A percentile compares a stretch with the other conserved stretches of the same genome.
phyloP scores from a whole-genome alignment of 2,888 invertebrate species.

The Melanostoma scalare region DNA sequence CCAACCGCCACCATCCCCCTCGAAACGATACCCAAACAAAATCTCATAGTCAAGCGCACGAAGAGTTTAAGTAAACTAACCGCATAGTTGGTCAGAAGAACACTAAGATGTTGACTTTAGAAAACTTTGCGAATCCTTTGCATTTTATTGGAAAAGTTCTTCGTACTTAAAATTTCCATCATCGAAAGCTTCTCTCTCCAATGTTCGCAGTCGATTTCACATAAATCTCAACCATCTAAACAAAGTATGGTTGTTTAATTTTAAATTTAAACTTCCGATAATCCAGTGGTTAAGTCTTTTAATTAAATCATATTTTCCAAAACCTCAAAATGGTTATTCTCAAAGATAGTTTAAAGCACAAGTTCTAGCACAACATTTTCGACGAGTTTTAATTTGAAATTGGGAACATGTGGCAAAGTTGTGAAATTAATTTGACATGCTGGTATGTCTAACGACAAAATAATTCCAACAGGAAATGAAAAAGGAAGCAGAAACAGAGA shows the following conservation, averaged over 20 bases:
- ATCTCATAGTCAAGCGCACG: too few relatives aligned
- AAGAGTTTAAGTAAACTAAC: background rate
- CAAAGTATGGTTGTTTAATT: constrained; percentile 5
- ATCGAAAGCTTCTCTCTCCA: background rate
- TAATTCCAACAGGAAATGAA: background rate
- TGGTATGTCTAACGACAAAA: too few relatives aligned
- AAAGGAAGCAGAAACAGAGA: background rate
- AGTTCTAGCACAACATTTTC: background rate
- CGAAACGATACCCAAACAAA: background rate
- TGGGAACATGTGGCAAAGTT: too few relatives aligned
- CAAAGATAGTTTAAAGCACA: background rate
- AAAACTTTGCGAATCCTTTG: constrained; percentile 34
- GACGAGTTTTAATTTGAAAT: background rate
- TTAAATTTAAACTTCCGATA: constrained; percentile 2
- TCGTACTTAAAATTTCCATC: background rate
- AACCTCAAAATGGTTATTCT: background rate
- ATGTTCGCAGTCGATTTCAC: background rate
- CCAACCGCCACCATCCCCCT: too few relatives aligned
- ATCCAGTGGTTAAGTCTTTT: constrained; percentile 14
- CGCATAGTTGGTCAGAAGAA: background rate
- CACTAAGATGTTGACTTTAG: constrained; percentile 17
- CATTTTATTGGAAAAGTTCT: constrained; percentile 48
- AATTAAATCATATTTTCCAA: constrained; percentile 25
- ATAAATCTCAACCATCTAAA: constrained; percentile 7
- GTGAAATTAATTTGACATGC: background rate